Base-by-base conservation (phyloP, 2,797 vertebrate genomes). In the Sebastes oblongus region DNA sequence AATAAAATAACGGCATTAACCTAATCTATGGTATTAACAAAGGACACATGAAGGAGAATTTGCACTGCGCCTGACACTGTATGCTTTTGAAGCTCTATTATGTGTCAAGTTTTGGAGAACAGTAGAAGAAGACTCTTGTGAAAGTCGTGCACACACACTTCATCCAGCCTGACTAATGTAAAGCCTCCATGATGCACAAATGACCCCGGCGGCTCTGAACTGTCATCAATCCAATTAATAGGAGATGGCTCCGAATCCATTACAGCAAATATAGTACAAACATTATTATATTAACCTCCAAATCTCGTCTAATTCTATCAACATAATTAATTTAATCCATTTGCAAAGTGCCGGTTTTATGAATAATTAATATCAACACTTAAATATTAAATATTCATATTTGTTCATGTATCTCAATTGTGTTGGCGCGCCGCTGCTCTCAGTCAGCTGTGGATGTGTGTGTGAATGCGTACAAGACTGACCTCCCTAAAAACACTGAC, bases 321-420 rank as follows among this genome's bases (percentile, higher is more conserved):
- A 94, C 93, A 94, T 95, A 93, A 96, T 94, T 93, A 93, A 94
- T 95, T 89, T 78, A 91, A 91, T 91, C 91, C 85, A 88, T 89
- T 91, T 93, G 89, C 89, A 91, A 93, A 90, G 89, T 88, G 91
- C 91, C 61, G 59, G 59, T 91, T 86, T 90, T 85, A 89, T 95
- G 90, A 94, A 95, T 95, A 95, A 93, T 93, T 94, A 90, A 95
- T 93, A 86, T 56, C 56, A 94, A 92, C 88, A 91, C 85, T 93
- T 92, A 80, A 88, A 94, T 91, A 92, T 95, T 85, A 95, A 94
- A 92, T 93, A 95, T 95, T 94, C 86, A 95, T 93, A 90, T 93
- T 92, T 90, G 86, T 84, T 86, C 88, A 80, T 86, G 78, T 22
- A 52, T 79, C 77, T 85, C 76, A 72, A 74, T 73, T 71, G 81